phyloP scores from a whole-genome alignment of 2,888 invertebrate species.

The Coelinius sp. region DNA sequence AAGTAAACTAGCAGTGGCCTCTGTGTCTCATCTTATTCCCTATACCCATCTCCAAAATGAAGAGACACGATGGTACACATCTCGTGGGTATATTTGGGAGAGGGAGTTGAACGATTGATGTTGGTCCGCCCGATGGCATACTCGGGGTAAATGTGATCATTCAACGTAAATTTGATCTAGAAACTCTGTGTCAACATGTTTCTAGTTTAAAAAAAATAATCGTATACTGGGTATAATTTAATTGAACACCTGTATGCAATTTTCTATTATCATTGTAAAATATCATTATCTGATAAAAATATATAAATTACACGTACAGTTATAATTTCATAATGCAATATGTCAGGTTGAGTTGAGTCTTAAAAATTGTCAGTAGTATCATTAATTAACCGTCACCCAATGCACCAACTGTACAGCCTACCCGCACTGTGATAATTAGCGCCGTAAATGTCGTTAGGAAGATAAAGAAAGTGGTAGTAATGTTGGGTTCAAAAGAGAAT shows the following conservation, averaged over 20 bases:
- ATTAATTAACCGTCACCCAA: constrained; percentile 20
- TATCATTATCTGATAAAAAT: neutral
- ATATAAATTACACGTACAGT: constrained; percentile 8
- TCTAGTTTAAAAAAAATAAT: no score
- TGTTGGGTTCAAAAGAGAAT: constrained; percentile 23
- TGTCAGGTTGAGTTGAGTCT: neutral
- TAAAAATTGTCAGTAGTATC: neutral
- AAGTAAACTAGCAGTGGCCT: neutral
- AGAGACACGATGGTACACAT: neutral
- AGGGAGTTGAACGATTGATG: neutral
- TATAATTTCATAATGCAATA: constrained; percentile 15
- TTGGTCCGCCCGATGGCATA: neutral
- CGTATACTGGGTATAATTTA: no score
- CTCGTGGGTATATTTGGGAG: neutral
- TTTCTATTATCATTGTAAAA: no score
- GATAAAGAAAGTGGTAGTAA: constrained; percentile 31
- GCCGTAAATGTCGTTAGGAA: constrained; percentile 36
- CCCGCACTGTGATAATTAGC: constrained; percentile 30
- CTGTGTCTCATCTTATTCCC: neutral
- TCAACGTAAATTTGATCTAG: neutral
- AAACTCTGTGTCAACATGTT: neutral
- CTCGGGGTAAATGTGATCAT: neutral
- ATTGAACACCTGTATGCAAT: no score
- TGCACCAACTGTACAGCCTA: constrained; percentile 19
- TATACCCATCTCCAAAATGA: neutral